phyloP scores from a whole-genome alignment of 2,113 vertebrate genomes.

The Procapra przewalskii region DNA sequence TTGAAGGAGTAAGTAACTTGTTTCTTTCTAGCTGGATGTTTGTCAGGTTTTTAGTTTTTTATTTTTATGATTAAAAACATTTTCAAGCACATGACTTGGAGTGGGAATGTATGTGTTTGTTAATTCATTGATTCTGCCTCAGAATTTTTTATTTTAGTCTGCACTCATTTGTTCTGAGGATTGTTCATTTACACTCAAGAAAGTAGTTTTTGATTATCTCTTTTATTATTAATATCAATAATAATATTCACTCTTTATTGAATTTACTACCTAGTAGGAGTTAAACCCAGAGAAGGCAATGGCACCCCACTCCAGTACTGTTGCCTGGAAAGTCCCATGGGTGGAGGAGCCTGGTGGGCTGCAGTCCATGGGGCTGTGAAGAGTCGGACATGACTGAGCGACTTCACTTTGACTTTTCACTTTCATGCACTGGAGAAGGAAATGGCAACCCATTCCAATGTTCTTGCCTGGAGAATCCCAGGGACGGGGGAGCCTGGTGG shows the following conservation, averaged over 20 bases:
- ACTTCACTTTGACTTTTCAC: too few species aligned
- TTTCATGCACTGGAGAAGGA: too few species aligned
- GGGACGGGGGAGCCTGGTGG: too few species aligned
- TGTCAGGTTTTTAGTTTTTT: neutral
- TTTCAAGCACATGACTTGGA: neutral
- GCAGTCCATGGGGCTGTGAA: too few species aligned
- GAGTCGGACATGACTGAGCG: rapidly evolving
- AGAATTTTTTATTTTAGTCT: neutral
- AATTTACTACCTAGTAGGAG: neutral
- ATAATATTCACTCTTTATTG: neutral
- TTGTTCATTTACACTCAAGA: neutral
- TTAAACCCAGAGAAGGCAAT: neutral
- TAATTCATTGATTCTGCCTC: neutral
- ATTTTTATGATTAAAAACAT: neutral
- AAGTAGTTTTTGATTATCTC: neutral
- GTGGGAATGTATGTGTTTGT: neutral
- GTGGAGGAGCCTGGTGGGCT: too few species aligned
- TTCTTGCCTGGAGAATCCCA: too few species aligned
- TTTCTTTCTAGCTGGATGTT: neutral
- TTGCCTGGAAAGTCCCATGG: too few species aligned
- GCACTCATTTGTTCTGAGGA: neutral
- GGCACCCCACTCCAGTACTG: too few species aligned
- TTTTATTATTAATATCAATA: neutral
- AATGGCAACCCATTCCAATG: too few species aligned
- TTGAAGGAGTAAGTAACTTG: neutral